Base-by-base conservation (phyloP, 2,888 invertebrate genomes). In the Phymatocera aterrima region DNA sequence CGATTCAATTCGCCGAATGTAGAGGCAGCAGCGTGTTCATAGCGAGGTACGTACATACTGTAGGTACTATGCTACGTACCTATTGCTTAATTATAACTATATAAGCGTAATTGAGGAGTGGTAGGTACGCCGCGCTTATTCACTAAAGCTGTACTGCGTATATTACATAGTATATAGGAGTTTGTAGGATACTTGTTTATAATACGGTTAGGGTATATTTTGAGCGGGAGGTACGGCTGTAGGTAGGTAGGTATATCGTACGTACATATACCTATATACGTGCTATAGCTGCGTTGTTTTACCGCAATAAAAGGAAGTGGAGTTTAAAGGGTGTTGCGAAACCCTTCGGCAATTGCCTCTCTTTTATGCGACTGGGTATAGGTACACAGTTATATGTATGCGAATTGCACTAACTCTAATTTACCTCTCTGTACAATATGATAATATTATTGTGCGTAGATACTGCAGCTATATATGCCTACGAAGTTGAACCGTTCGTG, bases 61-160 rank as follows among this genome's bases (percentile, higher is more conserved):
- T n/a, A n/a, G n/a, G n/a, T n/a, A n/a, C n/a, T n/a, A n/a, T n/a
- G n/a, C n/a, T n/a, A n/a, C n/a, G n/a, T n/a, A n/a, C n/a, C 57
- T 18, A 72, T 40, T 72, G 72, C 72, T 72, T 48, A 72, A 72
- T 72, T 51, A n/a, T n/a, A 51, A 54, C 28, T 72, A 51, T 40
- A n/a, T n/a, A n/a, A 51, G 51, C 34, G 28, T 51, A 64, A 40
- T 64, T 64, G 18, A 37, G 64, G 18, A n/a, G n/a, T n/a, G n/a
- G n/a, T n/a, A n/a, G n/a, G n/a, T n/a, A n/a, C n/a, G n/a, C n/a
- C n/a, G n/a, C n/a, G 18, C 18, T 54, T n/a, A 18, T 18, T 15
- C 6, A 54, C n/a, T 3, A 12, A 18, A n/a, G n/a, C 54, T 21
- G 21, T 18, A 54, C 12, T 18, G n/a, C 3, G n/a, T n/a, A n/a